A percentile compares a stretch with the other conserved stretches of the same genome.
Conservation (phyloP, 1,140 invertebrate species). For the Apolygus lucorum region DNA sequence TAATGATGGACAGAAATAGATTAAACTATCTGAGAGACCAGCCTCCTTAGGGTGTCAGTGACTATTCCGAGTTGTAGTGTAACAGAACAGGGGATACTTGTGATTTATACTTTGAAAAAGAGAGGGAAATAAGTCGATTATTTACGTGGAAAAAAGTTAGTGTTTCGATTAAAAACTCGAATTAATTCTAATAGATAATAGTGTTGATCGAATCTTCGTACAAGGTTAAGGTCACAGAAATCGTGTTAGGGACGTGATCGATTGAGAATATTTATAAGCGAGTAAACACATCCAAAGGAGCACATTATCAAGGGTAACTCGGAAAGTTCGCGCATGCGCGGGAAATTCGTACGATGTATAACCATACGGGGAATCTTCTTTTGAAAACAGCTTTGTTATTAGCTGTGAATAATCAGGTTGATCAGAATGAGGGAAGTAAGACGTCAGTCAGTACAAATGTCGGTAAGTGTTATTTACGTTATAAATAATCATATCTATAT, state of each 20-base stretch:
- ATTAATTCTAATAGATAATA: background rate
- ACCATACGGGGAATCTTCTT: slow-evolving; percentile 21
- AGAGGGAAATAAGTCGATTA: no score
- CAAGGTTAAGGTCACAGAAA: no score
- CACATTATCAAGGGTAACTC: background rate
- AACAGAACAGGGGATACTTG: no score
- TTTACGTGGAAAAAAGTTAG: no score
- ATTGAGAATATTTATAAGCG: no score
- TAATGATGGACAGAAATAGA: no score
- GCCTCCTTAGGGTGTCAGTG: no score
- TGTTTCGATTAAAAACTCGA: background rate
- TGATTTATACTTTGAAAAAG: no score
- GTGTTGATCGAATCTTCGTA: background rate
- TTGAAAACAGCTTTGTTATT: slow-evolving; percentile 20
- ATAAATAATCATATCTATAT: background rate
- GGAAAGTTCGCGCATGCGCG: background rate
- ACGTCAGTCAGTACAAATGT: background rate
- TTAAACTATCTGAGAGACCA: no score
- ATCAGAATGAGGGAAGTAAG: background rate
- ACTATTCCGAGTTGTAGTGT: no score
- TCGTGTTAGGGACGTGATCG: no score
- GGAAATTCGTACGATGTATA: slow-evolving; percentile 12
- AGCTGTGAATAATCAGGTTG: slow-evolving; percentile 13
- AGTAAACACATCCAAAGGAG: background rate
- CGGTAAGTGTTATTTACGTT: background rate